Evolutionary conservation across 2,797 vertebrate species (phyloP), one percentile per base, ranked within the genome.

Genomic region (Salmo trutta): DNA sequence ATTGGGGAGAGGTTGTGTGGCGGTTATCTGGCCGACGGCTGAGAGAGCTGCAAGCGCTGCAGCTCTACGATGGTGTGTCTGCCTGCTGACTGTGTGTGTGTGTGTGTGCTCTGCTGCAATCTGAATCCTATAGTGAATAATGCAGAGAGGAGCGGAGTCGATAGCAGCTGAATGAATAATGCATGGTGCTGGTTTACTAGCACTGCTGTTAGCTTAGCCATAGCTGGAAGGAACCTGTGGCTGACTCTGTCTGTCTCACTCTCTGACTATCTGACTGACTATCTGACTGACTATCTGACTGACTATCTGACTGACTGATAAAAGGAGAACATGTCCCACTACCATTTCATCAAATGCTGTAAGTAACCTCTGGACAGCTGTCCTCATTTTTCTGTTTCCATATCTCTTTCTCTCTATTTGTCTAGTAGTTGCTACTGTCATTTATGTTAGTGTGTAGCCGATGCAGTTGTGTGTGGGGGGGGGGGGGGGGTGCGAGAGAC

Each of bases 311-410:
- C 47, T 66, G 81, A 83, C 77, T 77, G 80, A 69, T 5, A 76
- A 73, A 86, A 86, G 87, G 93, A 94, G 90, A 96, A 93, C 91
- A 98, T 98, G 97, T 97, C 97, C 95, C 96, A 98, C 93, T 98
- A 96, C 86, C 95, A 96, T 95, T 98, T 98, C 90, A 97, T 98
- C 95, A 98, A 98, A 94, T 97, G 97, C 95, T 98, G 97, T 98
- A 93, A 98, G 97, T 98, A 97, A 85, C 85, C 84, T 82, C 85
- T 86, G 56, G 53, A 62, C 70, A 75, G 76, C 75, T 83, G 71
- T 86, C 66, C 73, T 69, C 75, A 54, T 59, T 24, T 66, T 5
- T 73, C 3, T 68, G 27, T 56, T 29, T 62, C 19, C 24, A 7
- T 10, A 36, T 62, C 33, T 71, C 75, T 84, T 31, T 76, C 73